These are phyloP conservation scores for Callinectes sapidus DNA, from an alignment of 2,888 invertebrate genomes.

Conservation along the genomic window DNA sequence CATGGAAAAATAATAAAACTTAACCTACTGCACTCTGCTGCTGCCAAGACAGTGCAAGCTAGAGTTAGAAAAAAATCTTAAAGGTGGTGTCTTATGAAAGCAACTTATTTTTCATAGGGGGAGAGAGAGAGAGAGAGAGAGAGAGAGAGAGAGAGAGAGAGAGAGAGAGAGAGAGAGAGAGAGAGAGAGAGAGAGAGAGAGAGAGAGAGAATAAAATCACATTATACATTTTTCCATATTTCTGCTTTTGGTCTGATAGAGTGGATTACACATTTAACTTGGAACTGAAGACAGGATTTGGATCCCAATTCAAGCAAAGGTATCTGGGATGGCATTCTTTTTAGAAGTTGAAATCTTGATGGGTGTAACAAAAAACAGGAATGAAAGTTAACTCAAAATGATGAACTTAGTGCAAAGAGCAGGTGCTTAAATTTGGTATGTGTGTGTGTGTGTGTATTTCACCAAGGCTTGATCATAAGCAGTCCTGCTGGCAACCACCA, in stretches of 20 bases:
- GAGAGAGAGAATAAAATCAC: background rate
- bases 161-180: constrained; percentile 17
- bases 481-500: no score
- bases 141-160: constrained; percentile 38
- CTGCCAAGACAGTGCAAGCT: constrained; percentile 49
- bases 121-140: constrained; percentile 48
- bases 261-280: background rate
- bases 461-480: no score
- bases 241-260: background rate
- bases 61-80: constrained; percentile 46
- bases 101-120: background rate
- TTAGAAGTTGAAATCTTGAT: background rate
- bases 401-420: background rate
- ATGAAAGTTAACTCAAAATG: background rate
- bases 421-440: background rate
- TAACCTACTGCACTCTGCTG: constrained; percentile 64
- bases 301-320: background rate
- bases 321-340: background rate
- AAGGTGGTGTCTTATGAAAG: constrained; percentile 33
- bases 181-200: background rate
- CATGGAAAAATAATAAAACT: constrained; percentile 50
- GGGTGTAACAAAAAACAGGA: background rate
- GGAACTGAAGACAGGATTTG: background rate
- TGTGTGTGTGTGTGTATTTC: no score
- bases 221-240: background rate